Evolutionary conservation across 1,140 invertebrate species (phyloP), one percentile per base, ranked within the genome.

Genomic region (Microplitis demolitor): DNA sequence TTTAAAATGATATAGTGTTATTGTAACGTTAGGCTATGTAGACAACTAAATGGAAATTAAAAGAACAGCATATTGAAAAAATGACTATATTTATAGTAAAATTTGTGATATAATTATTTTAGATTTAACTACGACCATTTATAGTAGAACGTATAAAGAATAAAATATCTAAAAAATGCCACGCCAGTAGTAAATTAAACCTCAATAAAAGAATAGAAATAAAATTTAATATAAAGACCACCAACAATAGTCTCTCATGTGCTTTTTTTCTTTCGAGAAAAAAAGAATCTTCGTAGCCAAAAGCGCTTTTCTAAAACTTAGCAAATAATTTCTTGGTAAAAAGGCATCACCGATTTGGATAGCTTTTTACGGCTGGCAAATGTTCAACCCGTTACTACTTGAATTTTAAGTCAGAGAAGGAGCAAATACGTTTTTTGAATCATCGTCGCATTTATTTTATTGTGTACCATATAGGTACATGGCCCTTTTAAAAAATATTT

Each of bases 331-430:
- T 61, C 33, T 72, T 33, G 45, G 74, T 6, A 61, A 70, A 61
- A 63, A 54, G 53, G 67, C 54, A 54, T 71, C 54, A 9, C 34
- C 37, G 66, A 37, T 64, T 34, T 39, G 58, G 67, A n/a, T n/a
- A 60, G 60, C 66, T 69, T 71, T 80, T 78, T 78, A 76, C 76
- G 75, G 75, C 72, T 83, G 81, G 82, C 82, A 80, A 67, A 33
- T 61, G 77, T 80, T 83, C 80, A 83, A 82, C 80, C 80, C 80
- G 80, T 82, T 79, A 76, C 63, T 24, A 24, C 24, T 24, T 2
- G 74, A 83, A 83, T 79, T 83, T 83, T 78, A 81, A 79, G 81
- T 82, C 74, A 66, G 35, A 45, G 51, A 39, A 16, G 35, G 50
- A 64, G 58, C 33, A 64, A 69, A 24, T 51, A 50, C 9, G 14